Conservation (phyloP, 2,113 vertebrate species). For the Picathartes gymnocephalus region DNA sequence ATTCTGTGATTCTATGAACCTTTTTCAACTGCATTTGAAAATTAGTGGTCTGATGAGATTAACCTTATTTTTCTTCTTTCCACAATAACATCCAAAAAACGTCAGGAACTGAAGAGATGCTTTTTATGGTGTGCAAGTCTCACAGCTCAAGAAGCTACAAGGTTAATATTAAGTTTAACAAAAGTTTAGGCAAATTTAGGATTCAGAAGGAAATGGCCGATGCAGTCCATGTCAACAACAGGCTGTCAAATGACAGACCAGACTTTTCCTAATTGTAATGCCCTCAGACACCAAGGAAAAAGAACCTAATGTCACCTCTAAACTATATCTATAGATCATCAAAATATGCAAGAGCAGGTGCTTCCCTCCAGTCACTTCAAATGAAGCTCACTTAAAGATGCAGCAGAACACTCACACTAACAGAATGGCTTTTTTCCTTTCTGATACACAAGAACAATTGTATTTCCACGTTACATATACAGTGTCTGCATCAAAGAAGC, state of each 20-base stretch:
- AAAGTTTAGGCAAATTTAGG: neutral
- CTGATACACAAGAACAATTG: neutral
- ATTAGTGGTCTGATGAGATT: no score
- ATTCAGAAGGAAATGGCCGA: neutral
- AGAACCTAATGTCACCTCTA: neutral
- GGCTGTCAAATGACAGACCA: neutral
- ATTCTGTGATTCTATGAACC: no score
- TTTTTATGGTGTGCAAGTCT: neutral
- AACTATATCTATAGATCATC: accelerated
- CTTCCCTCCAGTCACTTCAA: neutral
- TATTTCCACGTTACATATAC: neutral
- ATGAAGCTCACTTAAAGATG: neutral
- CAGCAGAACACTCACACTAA: neutral
- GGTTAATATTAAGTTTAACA: neutral
- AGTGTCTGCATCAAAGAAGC: neutral
- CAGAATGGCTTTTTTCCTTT: neutral
- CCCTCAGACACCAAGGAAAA: neutral
- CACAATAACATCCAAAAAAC: no score
- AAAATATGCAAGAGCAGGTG: no score
- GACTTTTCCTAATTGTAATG: neutral
- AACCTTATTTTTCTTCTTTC: no score
- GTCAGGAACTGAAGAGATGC: neutral
- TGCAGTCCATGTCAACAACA: accelerated
- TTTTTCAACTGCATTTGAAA: no score
- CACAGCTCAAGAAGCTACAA: neutral